Percentiles rank a stretch among this genome's conserved stretches.
Conservation (phyloP, 2,113 vertebrate genomes). For the Lethenteron reissneri region DNA sequence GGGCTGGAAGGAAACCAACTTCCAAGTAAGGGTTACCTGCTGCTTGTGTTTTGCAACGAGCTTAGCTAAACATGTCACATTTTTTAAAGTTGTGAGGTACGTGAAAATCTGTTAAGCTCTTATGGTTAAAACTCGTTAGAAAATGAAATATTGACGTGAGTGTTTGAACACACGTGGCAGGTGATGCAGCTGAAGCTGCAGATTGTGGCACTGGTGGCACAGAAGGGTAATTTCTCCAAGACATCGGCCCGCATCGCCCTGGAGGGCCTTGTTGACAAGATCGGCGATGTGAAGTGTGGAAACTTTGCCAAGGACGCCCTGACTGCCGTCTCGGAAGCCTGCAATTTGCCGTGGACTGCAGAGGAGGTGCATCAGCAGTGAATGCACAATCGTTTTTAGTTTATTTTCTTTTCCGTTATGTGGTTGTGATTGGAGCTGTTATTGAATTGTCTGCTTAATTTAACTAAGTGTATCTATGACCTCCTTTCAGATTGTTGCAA, state of each 20-base stretch:
- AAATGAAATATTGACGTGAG: background rate
- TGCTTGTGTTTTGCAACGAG: too few relatives aligned
- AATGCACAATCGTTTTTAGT: background rate
- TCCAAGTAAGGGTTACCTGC: slow-evolving; percentile 42
- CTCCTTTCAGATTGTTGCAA: slow-evolving; percentile 47
- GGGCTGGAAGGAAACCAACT: slow-evolving; percentile 97
- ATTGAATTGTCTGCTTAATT: too few relatives aligned
- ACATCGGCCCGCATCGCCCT: slow-evolving; percentile 63
- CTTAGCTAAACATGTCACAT: too few relatives aligned
- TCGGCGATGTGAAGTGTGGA: slow-evolving; percentile 84
- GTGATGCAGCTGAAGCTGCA: slow-evolving; percentile 97
- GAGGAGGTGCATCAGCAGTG: slow-evolving; percentile 49
- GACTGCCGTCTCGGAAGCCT: slow-evolving; percentile 61
- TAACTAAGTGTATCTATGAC: background rate
- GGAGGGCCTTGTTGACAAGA: slow-evolving; percentile 80
- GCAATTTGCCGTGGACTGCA: slow-evolving; percentile 73
- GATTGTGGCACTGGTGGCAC: slow-evolving; percentile 57
- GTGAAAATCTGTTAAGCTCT: background rate
- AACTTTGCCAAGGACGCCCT: slow-evolving; percentile 71
- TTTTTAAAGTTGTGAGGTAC: too few relatives aligned
- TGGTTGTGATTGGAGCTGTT: background rate
- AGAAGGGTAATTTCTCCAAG: slow-evolving; percentile 77
- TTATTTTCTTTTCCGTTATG: background rate
- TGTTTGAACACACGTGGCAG: slow-evolving; percentile 20
- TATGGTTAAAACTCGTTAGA: background rate